Conservation (phyloP, 2,113 vertebrate genomes). For the Orycteropus afer region DNA sequence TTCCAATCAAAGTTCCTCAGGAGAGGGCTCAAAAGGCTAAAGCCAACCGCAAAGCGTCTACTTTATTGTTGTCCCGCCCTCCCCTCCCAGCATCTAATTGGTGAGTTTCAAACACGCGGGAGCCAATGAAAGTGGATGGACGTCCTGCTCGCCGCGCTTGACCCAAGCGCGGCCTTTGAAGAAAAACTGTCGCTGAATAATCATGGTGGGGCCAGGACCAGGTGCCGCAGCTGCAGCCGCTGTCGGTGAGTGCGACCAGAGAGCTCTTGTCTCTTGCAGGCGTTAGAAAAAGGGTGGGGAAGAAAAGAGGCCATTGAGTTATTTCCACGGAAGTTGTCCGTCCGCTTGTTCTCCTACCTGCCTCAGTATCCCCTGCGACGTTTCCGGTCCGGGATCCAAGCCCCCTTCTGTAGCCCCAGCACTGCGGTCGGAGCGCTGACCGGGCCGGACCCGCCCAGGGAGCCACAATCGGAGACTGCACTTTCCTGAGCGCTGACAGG, state of each 20-base stretch:
- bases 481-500: neutral
- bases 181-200: neutral
- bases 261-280: neutral
- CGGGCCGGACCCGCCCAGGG: neutral
- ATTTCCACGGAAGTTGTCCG: neutral
- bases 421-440: neutral
- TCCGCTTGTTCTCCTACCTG: neutral
- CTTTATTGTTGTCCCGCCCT: slow-evolving; percentile 39
- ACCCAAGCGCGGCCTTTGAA: slow-evolving; percentile 28
- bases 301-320: neutral
- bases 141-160: rapidly evolving
- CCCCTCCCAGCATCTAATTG: neutral
- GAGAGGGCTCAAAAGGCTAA: rapidly evolving
- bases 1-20: slow-evolving; percentile 16
- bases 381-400: neutral
- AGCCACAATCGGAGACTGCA: neutral
- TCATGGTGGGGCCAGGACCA: neutral
- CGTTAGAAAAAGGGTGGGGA: neutral
- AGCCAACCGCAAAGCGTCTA: neutral
- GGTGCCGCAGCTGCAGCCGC: neutral
- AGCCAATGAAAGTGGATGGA: neutral
- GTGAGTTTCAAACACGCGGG: slow-evolving; percentile 72
- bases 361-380: neutral
- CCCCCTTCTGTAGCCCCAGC: neutral
- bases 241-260: slow-evolving; percentile 37